These are phyloP conservation scores for Eutrigla gurnardus DNA, from an alignment of 2,797 vertebrate genomes.

Conservation along the genomic window DNA sequence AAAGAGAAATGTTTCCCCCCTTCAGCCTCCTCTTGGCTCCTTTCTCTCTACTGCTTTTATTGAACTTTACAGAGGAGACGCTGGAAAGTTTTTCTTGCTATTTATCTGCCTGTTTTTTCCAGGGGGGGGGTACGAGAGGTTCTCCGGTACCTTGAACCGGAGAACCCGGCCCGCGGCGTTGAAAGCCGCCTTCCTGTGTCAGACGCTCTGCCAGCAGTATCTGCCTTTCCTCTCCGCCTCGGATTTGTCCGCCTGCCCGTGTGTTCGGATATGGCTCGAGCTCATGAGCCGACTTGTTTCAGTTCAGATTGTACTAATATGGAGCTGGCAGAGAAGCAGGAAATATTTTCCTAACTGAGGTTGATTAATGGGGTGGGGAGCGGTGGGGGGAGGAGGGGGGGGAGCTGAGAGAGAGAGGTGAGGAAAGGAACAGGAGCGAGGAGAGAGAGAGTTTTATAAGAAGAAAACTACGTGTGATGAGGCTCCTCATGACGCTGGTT, in stretches of 20 bases:
- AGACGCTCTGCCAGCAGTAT: slow-evolving; percentile 58
- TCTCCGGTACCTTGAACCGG: slow-evolving; percentile 38
- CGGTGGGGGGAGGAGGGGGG: slow-evolving; percentile 4
- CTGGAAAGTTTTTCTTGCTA: slow-evolving; percentile 45
- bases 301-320: slow-evolving; percentile 74
- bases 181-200: slow-evolving; percentile 73
- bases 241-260: slow-evolving; percentile 46
- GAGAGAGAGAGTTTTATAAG: slow-evolving; percentile 11
- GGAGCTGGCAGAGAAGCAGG: slow-evolving; percentile 71
- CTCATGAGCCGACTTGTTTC: slow-evolving; percentile 70
- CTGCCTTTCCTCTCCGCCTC: slow-evolving; percentile 57
- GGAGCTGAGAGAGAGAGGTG: slow-evolving; percentile 20
- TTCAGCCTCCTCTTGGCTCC: not conserved
- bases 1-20: slow-evolving; percentile 7
- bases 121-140: slow-evolving; percentile 52
- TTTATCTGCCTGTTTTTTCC: slow-evolving; percentile 33
- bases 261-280: slow-evolving; percentile 50
- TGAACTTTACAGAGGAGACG: slow-evolving; percentile 36
- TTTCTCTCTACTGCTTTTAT: slow-evolving; percentile 5
- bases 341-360: slow-evolving; percentile 76
- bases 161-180: slow-evolving; percentile 45
- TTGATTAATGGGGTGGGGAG: slow-evolving; percentile 66
- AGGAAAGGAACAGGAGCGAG: slow-evolving; percentile 31
- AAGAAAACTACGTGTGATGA: slow-evolving; percentile 24
- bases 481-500: not conserved